Percentiles rank a stretch among this genome's conserved stretches.
phyloP scores from a whole-genome alignment of 2,888 invertebrate species.

The Bombylius major region DNA sequence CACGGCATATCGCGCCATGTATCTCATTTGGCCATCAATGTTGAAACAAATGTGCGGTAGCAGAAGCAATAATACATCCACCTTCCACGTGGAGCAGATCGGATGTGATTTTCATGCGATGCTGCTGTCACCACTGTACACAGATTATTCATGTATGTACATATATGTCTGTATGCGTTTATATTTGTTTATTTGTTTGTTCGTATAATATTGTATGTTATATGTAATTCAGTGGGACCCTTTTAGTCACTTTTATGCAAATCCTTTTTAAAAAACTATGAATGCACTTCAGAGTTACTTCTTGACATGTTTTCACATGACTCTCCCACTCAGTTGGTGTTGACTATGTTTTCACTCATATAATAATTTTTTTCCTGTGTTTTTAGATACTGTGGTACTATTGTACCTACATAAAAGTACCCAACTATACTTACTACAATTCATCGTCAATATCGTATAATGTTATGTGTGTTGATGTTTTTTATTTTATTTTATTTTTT shows the following conservation, averaged over 20 bases:
- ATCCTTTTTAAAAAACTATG: slow-evolving; percentile 10
- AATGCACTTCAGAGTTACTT: slow-evolving; percentile 11
- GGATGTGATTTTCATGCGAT: neutral
- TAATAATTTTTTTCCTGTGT: neutral
- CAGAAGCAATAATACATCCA: neutral
- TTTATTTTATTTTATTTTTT: too few species aligned
- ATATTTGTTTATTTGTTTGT: neutral
- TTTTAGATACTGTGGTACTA: too few species aligned
- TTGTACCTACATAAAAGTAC: too few species aligned
- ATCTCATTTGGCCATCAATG: slow-evolving; percentile 36
- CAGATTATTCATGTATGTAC: neutral
- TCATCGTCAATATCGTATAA: too few species aligned
- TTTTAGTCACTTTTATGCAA: slow-evolving; percentile 13
- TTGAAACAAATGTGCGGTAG: slow-evolving; percentile 35
- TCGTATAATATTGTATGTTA: neutral
- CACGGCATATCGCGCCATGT: slow-evolving; percentile 31
- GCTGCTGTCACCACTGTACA: neutral
- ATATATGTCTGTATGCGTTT: neutral
- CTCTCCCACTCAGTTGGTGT: slow-evolving; percentile 13
- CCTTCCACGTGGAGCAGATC: slow-evolving; percentile 12
- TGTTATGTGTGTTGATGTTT: too few species aligned
- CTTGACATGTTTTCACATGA: slow-evolving; percentile 15
- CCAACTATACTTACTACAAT: too few species aligned
- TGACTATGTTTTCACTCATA: neutral
- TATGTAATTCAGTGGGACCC: slow-evolving; percentile 1